Conservation (phyloP, 1,140 invertebrate genomes). For the Choristoneura fumiferana region DNA sequence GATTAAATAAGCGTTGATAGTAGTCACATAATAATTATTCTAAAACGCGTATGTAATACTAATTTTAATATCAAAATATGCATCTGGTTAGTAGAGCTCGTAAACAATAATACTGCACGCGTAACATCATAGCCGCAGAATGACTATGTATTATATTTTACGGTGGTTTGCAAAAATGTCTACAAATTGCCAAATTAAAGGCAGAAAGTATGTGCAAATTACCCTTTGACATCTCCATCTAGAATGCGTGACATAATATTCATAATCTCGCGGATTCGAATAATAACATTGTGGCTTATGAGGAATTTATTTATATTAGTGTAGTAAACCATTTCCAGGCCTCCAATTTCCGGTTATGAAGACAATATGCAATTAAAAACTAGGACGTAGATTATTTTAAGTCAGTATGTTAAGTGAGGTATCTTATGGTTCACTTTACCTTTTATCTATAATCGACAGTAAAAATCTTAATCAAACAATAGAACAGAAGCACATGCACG, state of each 20-base stretch:
- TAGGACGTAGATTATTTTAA: neutral
- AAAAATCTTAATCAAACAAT: conserved; percentile 10
- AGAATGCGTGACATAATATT: conserved; percentile 7
- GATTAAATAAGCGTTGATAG: conserved; percentile 3
- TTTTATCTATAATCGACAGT: conserved; percentile 4
- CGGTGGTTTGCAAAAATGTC: conserved; percentile 13
- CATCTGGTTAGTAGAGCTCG: conserved; percentile 4
- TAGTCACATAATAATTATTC: neutral
- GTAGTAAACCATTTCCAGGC: conserved; percentile 4
- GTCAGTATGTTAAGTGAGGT: no score
- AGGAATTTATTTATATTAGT: conserved; percentile 12
- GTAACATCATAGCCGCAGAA: conserved; percentile 5
- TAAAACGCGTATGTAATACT: neutral
- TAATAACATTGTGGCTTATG: conserved; percentile 9
- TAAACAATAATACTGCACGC: conserved; percentile 5
- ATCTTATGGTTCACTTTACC: no score
- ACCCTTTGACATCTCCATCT: conserved; percentile 18
- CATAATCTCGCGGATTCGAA: neutral
- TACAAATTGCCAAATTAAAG: conserved; percentile 18
- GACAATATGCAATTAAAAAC: neutral
- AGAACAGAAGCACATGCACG: neutral
- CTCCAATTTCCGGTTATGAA: conserved; percentile 1
- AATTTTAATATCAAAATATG: conserved; percentile 4
- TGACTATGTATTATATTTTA: conserved; percentile 3
- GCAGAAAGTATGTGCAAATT: conserved; percentile 17